phyloP scores from a whole-genome alignment of 2,797 vertebrate genomes.

The Neomorphus geoffroyi region DNA sequence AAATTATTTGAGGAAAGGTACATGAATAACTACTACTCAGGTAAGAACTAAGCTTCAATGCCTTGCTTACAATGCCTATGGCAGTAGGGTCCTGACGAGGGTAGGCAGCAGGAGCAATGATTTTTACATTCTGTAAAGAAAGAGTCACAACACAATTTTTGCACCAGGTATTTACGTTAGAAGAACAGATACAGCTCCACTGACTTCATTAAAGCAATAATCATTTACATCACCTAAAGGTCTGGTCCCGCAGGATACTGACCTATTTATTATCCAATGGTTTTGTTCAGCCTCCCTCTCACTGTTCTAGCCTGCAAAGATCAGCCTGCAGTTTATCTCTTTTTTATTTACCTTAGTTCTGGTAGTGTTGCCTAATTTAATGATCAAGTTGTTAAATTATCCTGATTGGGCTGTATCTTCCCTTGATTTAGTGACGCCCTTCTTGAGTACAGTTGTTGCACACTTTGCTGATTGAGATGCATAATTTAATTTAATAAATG shows the following conservation, averaged over 20 bases:
- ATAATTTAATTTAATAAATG: conserved; percentile 77
- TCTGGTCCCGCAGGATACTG: background rate
- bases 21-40: background rate
- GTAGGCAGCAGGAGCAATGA: background rate
- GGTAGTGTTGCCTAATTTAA: conserved; percentile 35
- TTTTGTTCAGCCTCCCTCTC: background rate
- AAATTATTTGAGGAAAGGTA: background rate
- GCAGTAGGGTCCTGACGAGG: fast-evolving
- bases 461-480: conserved; percentile 62
- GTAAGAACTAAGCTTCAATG: background rate
- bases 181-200: background rate
- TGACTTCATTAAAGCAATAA: conserved; percentile 14
- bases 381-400: conserved; percentile 52
- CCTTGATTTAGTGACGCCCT: conserved; percentile 45
- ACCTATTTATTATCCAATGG: background rate
- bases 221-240: background rate
- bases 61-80: background rate
- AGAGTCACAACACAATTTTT: background rate
- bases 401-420: conserved; percentile 44
- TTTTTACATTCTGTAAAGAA: background rate
- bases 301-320: background rate
- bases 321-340: background rate
- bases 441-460: conserved; percentile 42
- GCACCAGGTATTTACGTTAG: background rate
- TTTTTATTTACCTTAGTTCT: conserved; percentile 60